These are phyloP conservation scores for Amblyornis subalaris DNA, from an alignment of 2,113 vertebrate species.

Conservation along the genomic window DNA sequence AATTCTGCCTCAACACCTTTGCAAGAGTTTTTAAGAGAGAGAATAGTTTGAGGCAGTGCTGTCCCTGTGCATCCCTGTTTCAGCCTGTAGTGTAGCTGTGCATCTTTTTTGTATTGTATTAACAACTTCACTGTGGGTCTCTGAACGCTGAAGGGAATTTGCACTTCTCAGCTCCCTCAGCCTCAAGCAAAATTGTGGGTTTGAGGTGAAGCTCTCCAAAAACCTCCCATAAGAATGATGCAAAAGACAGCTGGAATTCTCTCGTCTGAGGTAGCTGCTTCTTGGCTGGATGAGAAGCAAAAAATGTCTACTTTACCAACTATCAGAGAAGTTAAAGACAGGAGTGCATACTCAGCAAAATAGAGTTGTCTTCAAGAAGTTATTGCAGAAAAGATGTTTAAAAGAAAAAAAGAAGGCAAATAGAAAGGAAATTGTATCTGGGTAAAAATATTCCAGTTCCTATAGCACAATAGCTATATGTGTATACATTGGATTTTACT, in stretches of 20 bases:
- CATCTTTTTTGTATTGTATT: neutral
- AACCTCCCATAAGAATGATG: neutral
- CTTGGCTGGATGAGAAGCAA: neutral
- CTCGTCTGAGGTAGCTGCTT: neutral
- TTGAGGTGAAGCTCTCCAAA: neutral
- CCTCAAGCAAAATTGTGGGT: neutral
- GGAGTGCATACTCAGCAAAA: neutral
- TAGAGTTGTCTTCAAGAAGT: neutral
- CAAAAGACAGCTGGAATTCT: neutral
- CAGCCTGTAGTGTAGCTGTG: neutral
- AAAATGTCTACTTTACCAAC: neutral
- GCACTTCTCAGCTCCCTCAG: neutral
- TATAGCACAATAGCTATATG: neutral
- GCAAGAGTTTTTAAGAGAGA: neutral
- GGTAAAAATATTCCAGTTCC: neutral
- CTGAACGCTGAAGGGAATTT: neutral
- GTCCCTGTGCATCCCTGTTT: neutral
- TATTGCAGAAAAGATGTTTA: neutral
- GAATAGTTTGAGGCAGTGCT: neutral
- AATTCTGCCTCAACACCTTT: neutral
- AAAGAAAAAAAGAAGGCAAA: neutral
- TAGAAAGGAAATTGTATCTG: neutral
- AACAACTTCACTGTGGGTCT: neutral
- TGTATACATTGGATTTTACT: neutral
- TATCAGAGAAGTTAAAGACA: neutral